These are phyloP conservation scores for Prionailurus viverrinus DNA, from an alignment of 2,113 vertebrate genomes.

Conservation along the genomic window DNA sequence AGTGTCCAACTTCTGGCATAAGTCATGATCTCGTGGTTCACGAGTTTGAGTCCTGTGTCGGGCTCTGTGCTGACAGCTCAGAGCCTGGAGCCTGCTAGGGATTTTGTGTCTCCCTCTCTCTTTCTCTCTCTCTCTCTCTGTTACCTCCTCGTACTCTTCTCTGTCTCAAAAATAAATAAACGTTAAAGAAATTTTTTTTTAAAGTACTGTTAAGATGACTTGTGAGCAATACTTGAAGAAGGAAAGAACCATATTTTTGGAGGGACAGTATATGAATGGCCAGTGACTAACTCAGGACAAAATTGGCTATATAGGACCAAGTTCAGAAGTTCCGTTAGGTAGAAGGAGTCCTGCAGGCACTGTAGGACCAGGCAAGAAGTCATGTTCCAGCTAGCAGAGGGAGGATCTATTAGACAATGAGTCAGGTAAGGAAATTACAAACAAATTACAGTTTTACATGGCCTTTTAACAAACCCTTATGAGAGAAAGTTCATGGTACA, in stretches of 20 bases:
- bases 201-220: not conserved
- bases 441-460: not conserved
- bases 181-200: no score
- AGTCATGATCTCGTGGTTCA: no score
- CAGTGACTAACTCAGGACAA: not conserved
- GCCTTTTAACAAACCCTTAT: not conserved
- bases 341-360: not conserved
- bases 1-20: no score
- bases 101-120: no score
- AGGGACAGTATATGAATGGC: not conserved
- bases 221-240: slow-evolving; percentile 3
- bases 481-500: not conserved
- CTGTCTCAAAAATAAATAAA: no score
- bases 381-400: not conserved
- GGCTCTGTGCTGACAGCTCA: no score
- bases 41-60: no score
- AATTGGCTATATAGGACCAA: not conserved
- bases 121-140: no score
- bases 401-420: not conserved
- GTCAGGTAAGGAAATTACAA: not conserved
- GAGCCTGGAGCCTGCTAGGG: no score
- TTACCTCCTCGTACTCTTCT: no score
- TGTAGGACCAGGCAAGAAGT: not conserved
- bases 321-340: not conserved
- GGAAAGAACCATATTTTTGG: not conserved